Percentiles rank a stretch among this genome's conserved stretches.
Conservation (phyloP, 2,888 invertebrate genomes). For the Tipula lateralis region DNA sequence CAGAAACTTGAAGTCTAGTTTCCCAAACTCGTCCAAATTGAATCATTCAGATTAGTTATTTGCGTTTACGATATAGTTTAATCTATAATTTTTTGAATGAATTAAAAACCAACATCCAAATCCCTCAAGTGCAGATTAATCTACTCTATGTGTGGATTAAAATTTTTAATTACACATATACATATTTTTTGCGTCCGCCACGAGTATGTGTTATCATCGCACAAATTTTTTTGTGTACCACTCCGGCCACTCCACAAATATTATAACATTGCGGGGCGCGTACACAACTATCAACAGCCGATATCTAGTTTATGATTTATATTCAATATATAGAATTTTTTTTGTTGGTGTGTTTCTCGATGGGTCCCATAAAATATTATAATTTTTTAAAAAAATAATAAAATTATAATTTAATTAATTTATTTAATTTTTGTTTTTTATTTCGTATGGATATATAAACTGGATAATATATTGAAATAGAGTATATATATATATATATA, state of each 20-base stretch:
- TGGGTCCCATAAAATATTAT: not conserved
- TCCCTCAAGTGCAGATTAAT: not conserved
- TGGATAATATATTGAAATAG: not conserved
- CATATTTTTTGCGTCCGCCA: not conserved
- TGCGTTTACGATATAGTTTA: not conserved
- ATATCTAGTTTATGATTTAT: not conserved
- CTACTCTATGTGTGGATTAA: not conserved
- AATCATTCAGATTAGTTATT: no score
- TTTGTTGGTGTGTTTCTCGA: not conserved
- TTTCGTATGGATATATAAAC: not conserved
- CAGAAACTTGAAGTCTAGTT: no score
- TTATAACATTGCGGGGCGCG: not conserved
- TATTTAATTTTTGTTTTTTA: not conserved
- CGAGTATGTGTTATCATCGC: not conserved
- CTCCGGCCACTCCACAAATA: not conserved
- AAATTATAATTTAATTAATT: constrained; percentile 19
- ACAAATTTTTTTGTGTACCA: not conserved
- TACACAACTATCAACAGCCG: not conserved
- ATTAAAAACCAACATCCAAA: not conserved
- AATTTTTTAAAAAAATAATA: not conserved
- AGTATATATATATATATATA: not conserved
- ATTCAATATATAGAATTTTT: not conserved
- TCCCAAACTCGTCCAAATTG: no score
- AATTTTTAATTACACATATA: not conserved
- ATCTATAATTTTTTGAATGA: not conserved